Conservation (phyloP, 2,888 invertebrate genomes). For the Nephrotoma flavescens region DNA sequence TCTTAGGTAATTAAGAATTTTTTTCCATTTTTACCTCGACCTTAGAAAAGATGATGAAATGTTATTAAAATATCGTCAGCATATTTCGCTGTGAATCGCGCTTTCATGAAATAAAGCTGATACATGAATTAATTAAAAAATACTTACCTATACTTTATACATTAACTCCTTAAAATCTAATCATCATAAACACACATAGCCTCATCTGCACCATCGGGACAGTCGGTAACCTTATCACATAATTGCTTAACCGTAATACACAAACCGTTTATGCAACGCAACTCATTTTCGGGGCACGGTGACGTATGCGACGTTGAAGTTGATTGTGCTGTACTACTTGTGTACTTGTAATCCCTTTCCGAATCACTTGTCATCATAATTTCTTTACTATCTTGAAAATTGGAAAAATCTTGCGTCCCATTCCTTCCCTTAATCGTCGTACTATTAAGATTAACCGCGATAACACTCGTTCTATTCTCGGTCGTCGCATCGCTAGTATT, state of each 20-base stretch:
- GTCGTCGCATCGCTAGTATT: slow-evolving; percentile 9
- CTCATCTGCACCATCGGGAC: slow-evolving; percentile 48
- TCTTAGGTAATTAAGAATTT: no score
- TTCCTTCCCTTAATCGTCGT: background rate
- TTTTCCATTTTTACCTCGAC: no score
- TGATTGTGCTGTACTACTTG: slow-evolving; percentile 14
- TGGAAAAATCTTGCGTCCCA: background rate
- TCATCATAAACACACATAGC: slow-evolving; percentile 39
- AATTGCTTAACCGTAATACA: slow-evolving; percentile 47
- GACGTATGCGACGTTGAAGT: slow-evolving; percentile 26
- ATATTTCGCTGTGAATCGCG: background rate
- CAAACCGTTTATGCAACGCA: slow-evolving; percentile 46
- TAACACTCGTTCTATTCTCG: background rate
- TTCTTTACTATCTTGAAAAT: slow-evolving; percentile 40
- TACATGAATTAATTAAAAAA: background rate
- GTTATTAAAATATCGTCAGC: background rate
- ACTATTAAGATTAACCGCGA: background rate
- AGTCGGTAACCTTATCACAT: slow-evolving; percentile 42
- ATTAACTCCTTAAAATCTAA: background rate
- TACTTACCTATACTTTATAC: background rate
- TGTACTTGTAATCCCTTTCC: slow-evolving; percentile 30
- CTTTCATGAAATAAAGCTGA: background rate
- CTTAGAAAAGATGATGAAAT: no score
- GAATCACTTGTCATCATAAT: slow-evolving; percentile 44
- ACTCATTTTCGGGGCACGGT: slow-evolving; percentile 38